phyloP scores from a whole-genome alignment of 1,140 invertebrate genomes.

The Aethina tumida region DNA sequence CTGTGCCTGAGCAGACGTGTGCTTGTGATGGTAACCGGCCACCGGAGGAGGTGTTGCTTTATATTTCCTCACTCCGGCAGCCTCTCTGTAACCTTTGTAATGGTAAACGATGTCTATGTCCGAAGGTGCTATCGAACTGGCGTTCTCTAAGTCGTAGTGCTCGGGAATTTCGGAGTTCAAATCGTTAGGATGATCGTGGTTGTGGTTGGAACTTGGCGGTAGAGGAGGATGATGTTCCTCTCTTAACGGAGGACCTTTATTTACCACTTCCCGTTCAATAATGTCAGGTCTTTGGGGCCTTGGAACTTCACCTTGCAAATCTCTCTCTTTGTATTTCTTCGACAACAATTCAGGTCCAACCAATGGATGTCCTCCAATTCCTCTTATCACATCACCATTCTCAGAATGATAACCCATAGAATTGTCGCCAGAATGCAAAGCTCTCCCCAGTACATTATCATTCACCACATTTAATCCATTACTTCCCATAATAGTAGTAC shows the following conservation, averaged over 20 bases:
- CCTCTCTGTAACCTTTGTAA: constrained; percentile 85
- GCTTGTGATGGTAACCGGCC: constrained; percentile 67
- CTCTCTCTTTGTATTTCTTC: constrained; percentile 81
- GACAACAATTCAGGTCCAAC: constrained; percentile 70
- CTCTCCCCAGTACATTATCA: constrained; percentile 47
- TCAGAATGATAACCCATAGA: constrained; percentile 53
- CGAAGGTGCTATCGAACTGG: constrained; percentile 92
- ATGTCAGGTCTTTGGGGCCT: constrained; percentile 81
- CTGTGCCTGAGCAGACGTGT: constrained; percentile 45
- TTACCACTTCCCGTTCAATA: constrained; percentile 79
- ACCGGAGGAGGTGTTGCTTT: constrained; percentile 70
- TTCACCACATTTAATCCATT: constrained; percentile 42
- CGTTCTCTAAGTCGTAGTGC: constrained; percentile 94
- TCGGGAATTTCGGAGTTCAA: constrained; percentile 80
- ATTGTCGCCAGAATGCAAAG: constrained; percentile 44
- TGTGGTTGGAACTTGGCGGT: constrained; percentile 54
- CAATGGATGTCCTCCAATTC: constrained; percentile 55
- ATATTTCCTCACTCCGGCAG: constrained; percentile 70
- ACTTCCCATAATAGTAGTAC: constrained; percentile 41
- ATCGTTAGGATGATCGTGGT: constrained; percentile 49
- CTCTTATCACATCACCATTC: constrained; percentile 55
- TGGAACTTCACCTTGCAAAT: constrained; percentile 53
- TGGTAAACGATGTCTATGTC: constrained; percentile 96
- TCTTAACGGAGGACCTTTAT: constrained; percentile 63
- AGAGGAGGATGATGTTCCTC: constrained; percentile 68